Base-by-base conservation (phyloP, 2,888 invertebrate genomes). In the Aromia moschata region DNA sequence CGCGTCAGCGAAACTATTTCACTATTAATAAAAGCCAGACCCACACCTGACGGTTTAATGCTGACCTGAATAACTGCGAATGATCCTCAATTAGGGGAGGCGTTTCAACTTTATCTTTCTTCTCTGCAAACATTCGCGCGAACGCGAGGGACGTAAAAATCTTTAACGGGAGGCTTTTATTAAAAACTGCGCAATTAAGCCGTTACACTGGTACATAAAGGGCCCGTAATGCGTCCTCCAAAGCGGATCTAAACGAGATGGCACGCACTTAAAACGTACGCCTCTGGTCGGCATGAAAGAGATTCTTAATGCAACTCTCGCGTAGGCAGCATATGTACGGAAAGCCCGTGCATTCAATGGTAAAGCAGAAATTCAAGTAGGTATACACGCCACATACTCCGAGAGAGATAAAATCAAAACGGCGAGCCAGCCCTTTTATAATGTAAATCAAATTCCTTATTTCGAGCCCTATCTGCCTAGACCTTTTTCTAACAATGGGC, bases 401-500 rank as follows among this genome's bases (percentile, higher is more conserved):
- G 59, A 33, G 44, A 52, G 17, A 63, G 67, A 65, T 65, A 65
- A 60, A 61, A 68, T 64, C 65, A 38, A 60, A 64, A 63, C 58
- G 41, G 62, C 56, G 62, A 58, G 62, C 61, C 64, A 51, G 57
- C 45, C 63, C 65, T 65, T 68, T 67, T 63, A 58, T 63, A n/a
- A 65, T 69, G 68, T 64, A 67, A 69, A 69, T 65, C 56, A 51
- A 54, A 63, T 62, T 62, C 58, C 59, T 59, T 64, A 60, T 58
- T 66, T 58, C 30, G 38, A 55, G 59, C 58, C 62, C 64, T 67
- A 67, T 68, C 67, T 56, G 51, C 33, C 30, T 60, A 59, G 65
- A 62, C 60, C 62, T 57, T 49, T 63, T 52, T 44, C 54, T 38
- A 65, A 59, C 61, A 65, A 67, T 58, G 60, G 61, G 55, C 60